A percentile compares a stretch with the other conserved stretches of the same genome.
These are phyloP conservation scores for Ciconia stormi DNA, from an alignment of 2,113 vertebrate species.

Conservation along the genomic window DNA sequence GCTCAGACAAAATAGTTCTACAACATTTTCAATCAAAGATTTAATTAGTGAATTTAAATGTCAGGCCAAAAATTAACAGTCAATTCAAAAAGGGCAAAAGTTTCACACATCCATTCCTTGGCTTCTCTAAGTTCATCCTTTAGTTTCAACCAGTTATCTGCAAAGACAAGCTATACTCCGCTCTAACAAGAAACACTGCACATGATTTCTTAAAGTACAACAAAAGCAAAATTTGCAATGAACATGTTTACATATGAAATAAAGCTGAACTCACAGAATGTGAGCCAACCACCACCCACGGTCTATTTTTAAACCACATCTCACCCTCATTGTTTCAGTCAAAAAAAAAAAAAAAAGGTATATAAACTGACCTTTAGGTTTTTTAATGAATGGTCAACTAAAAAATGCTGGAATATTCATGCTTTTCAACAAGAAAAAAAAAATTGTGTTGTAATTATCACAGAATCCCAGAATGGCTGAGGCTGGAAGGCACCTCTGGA, in stretches of 20 bases:
- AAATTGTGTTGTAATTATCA: neutral
- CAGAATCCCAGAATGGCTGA: neutral
- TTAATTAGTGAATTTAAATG: neutral
- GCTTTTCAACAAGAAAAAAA: neutral
- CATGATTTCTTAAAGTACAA: neutral
- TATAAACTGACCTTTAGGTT: neutral
- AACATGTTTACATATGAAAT: neutral
- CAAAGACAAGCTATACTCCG: neutral
- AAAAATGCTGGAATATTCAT: neutral
- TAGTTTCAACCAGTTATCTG: neutral
- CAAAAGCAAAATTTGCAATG: neutral
- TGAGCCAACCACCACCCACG: neutral
- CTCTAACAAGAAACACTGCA: neutral
- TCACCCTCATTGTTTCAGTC: neutral
- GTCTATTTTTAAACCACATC: neutral
- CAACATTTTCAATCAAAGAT: neutral
- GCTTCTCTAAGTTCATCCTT: neutral
- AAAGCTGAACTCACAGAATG: neutral
- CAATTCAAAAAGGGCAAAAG: neutral
- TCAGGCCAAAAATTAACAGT: neutral
- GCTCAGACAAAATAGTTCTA: neutral
- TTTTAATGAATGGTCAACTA: neutral
- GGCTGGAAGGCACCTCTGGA: neutral
- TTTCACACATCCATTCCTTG: neutral
- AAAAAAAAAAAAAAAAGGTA: neutral